Evolutionary conservation across 2,888 invertebrate species (phyloP).

Genomic region (Muschampia plurimacula): DNA sequence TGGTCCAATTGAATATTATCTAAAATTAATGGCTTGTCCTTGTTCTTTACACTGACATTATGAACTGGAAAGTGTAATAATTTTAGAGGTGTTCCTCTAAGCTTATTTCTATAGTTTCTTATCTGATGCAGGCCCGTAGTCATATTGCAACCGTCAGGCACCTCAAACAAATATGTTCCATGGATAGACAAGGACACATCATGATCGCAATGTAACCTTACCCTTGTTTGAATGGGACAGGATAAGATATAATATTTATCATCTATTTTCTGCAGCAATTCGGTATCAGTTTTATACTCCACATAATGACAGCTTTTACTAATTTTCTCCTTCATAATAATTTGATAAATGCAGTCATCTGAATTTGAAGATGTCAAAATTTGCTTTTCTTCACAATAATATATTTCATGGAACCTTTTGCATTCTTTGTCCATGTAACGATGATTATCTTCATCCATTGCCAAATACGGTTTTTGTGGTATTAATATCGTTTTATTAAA

Average conservation of each 20-base stretch:
- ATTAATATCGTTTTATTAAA: slow-evolving; percentile 8
- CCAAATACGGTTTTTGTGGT: neutral
- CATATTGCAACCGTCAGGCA: neutral
- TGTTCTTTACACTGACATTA: no score
- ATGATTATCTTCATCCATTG: neutral
- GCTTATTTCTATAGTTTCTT: no score
- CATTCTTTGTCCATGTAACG: neutral
- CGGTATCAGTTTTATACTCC: neutral
- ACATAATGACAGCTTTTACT: neutral
- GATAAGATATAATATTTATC: neutral
- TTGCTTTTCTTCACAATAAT: neutral
- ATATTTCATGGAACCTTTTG: slow-evolving; percentile 6
- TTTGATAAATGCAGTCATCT: neutral
- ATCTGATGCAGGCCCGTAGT: no score
- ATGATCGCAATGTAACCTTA: neutral
- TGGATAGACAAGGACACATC: neutral
- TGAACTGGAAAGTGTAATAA: no score
- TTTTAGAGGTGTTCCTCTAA: no score
- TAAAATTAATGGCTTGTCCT: no score
- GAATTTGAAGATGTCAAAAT: neutral
- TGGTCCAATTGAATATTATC: no score
- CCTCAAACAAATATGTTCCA: neutral
- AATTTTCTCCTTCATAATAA: neutral
- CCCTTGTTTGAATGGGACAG: neutral
- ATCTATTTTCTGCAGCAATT: neutral